Percentiles rank a stretch among this genome's conserved stretches.
Conservation (phyloP, 2,797 vertebrate genomes). For the Microhierax caerulescens region DNA sequence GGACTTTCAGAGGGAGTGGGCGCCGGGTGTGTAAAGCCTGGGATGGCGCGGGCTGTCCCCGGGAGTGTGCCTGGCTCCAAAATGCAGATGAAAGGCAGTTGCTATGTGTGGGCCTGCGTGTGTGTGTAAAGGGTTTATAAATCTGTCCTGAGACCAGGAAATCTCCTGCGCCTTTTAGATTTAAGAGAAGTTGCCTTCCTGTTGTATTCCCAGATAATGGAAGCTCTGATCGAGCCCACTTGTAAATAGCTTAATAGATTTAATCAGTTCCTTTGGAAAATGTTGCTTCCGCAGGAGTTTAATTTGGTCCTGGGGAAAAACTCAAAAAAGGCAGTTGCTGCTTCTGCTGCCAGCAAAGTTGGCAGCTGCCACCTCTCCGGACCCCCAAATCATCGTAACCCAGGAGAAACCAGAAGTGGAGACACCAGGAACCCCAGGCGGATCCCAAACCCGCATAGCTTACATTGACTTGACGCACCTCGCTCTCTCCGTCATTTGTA, state of each 20-base stretch:
- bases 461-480: too few relatives aligned
- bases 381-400: neutral
- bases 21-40: neutral
- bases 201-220: conserved; percentile 57
- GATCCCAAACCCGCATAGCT: neutral
- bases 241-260: conserved; percentile 61
- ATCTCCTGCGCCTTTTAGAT: conserved; percentile 55
- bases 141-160: conserved; percentile 47
- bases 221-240: conserved; percentile 40
- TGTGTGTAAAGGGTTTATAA: conserved; percentile 25
- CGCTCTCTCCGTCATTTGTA: neutral
- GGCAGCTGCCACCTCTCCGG: neutral
- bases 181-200: conserved; percentile 63
- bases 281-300: conserved; percentile 3
- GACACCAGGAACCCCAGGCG: conserved; percentile 12
- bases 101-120: neutral
- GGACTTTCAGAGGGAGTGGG: neutral
- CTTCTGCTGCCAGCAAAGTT: neutral
- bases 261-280: conserved; percentile 62
- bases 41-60: neutral
- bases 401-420: neutral
- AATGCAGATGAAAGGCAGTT: neutral
- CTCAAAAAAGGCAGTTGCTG: neutral
- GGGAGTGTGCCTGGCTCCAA: neutral
- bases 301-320: neutral